Conservation (phyloP, 2,797 vertebrate species). For the Picus viridis region DNA sequence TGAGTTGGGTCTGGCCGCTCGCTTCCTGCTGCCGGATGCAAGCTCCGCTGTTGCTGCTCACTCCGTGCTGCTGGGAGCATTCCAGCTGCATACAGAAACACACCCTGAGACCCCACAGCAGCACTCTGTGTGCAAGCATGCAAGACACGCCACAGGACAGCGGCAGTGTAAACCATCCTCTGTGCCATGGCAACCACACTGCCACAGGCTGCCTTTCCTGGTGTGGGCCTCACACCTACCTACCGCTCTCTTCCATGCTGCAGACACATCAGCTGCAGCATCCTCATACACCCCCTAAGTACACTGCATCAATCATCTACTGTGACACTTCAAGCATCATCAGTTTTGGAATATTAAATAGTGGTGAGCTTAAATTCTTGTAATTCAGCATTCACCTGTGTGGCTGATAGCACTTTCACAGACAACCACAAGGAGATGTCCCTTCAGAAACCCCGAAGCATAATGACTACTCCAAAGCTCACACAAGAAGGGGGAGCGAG, state of each 20-base stretch:
- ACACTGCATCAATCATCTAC: not conserved
- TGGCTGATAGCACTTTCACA: not conserved
- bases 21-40: not conserved
- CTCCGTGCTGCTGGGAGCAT: not conserved
- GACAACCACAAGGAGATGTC: not conserved
- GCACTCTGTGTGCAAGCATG: not conserved
- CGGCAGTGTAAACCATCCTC: not conserved
- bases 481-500: not conserved
- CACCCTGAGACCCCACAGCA: not conserved
- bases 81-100: not conserved
- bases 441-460: not conserved
- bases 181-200: not conserved
- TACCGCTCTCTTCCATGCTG: not conserved
- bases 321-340: not conserved
- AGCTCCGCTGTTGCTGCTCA: fast-evolving
- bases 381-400: not conserved
- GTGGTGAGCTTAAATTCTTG: fast-evolving
- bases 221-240: fast-evolving
- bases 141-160: fast-evolving
- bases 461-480: not conserved
- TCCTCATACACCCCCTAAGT: not conserved
- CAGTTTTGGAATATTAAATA: not conserved
- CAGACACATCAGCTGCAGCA: not conserved
- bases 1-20: not conserved
- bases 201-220: not conserved